Conservation (phyloP, 2,113 vertebrate genomes). For the Phodopus roborovskii region DNA sequence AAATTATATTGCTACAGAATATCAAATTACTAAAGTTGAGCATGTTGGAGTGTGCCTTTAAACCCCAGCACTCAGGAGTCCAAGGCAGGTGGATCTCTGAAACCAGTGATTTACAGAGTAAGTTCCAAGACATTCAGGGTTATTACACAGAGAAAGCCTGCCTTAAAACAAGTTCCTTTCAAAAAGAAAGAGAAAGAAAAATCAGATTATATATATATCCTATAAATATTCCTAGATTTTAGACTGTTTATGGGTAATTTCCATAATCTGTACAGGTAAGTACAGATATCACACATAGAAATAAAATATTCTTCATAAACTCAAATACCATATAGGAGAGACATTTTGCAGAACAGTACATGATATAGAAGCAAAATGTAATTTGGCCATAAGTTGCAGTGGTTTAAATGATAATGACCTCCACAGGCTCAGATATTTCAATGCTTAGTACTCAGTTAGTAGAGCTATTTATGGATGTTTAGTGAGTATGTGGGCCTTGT, state of each 20-base stretch:
- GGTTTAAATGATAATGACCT: not conserved
- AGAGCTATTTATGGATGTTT: not conserved
- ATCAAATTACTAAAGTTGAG: not conserved
- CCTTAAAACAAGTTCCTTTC: too few relatives aligned
- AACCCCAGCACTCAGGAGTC: too few relatives aligned
- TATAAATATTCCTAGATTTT: not conserved
- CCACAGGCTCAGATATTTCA: not conserved
- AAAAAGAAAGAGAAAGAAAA: too few relatives aligned
- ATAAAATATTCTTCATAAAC: not conserved
- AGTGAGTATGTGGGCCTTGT: not conserved
- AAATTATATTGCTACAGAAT: not conserved
- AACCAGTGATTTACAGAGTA: too few relatives aligned
- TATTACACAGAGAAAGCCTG: too few relatives aligned
- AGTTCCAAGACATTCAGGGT: too few relatives aligned
- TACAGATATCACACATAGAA: not conserved
- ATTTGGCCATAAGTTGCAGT: not conserved
- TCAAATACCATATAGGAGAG: not conserved
- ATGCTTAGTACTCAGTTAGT: not conserved
- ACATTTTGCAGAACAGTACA: not conserved
- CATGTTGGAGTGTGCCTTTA: too few relatives aligned
- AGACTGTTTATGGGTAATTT: not conserved
- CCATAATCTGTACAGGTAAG: not conserved
- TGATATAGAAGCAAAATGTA: not conserved
- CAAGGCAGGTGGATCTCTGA: too few relatives aligned
- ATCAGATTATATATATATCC: not conserved